Conservation (phyloP, 2,888 invertebrate species). For the Drosophila ezoana region DNA sequence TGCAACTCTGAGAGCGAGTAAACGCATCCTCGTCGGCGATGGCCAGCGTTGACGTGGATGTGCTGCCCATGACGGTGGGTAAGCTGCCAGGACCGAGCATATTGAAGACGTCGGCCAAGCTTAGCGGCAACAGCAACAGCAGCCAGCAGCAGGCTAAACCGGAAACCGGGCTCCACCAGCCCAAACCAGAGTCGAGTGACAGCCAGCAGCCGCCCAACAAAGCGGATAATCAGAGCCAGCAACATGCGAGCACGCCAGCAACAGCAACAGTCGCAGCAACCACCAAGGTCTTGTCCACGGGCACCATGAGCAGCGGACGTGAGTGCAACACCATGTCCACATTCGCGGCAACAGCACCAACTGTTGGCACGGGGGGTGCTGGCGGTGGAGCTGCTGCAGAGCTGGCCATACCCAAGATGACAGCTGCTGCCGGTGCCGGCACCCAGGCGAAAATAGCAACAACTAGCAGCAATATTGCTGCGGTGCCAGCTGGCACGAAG, state of each 20-base stretch:
- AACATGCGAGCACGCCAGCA: slow-evolving; percentile 38
- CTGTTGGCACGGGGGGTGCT: no score
- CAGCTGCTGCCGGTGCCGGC: slow-evolving; percentile 20
- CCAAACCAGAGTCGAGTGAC: slow-evolving; percentile 47
- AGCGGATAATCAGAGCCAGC: slow-evolving; percentile 67
- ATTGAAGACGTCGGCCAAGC: slow-evolving; percentile 83
- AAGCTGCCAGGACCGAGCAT: slow-evolving; percentile 84
- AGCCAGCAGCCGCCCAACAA: slow-evolving; percentile 80
- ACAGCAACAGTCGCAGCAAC: slow-evolving; percentile 50
- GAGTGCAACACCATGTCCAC: slow-evolving; percentile 79
- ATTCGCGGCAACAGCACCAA: slow-evolving; percentile 47
- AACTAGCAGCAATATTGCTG: slow-evolving; percentile 32
- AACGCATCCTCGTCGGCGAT: slow-evolving; percentile 80
- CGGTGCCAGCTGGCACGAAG: slow-evolving; percentile 52
- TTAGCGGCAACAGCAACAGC: slow-evolving; percentile 47
- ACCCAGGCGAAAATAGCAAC: slow-evolving; percentile 29
- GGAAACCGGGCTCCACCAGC: slow-evolving; percentile 59
- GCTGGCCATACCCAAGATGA: slow-evolving; percentile 11
- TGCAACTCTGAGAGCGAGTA: slow-evolving; percentile 87
- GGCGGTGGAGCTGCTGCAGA: slow-evolving; percentile 12
- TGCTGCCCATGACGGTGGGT: slow-evolving; percentile 54
- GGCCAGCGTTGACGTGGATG: slow-evolving; percentile 53
- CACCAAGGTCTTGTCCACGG: slow-evolving; percentile 73
- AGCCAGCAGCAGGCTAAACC: slow-evolving; percentile 52
- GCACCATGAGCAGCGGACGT: slow-evolving; percentile 80